Evolutionary conservation across 2,797 vertebrate species (phyloP).

Genomic region (Enteromius paludinosus): DNA sequence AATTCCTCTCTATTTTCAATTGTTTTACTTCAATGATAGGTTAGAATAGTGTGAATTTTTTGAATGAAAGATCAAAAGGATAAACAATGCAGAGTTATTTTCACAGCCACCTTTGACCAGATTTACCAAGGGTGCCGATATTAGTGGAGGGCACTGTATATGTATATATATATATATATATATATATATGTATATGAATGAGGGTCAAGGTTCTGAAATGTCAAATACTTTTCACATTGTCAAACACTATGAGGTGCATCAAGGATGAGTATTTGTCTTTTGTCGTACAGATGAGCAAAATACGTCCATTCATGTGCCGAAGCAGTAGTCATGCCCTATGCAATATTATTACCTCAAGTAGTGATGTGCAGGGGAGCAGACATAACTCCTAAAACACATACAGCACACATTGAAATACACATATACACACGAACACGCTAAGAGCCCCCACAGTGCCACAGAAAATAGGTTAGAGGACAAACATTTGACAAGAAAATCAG

Average conservation of each 20-base stretch:
- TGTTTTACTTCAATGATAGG: too few species aligned
- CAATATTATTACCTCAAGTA: conserved; percentile 77
- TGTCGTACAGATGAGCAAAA: conserved; percentile 32
- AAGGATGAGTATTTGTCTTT: conserved; percentile 44
- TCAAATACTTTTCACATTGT: conserved; percentile 28
- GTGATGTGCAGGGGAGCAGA: conserved; percentile 78
- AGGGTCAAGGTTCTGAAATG: conserved; percentile 36
- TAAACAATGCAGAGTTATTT: too few species aligned
- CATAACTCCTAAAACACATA: conserved; percentile 79
- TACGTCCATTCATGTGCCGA: conserved; percentile 22
- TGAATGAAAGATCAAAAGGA: too few species aligned
- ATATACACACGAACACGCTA: conserved; percentile 44
- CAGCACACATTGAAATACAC: conserved; percentile 73
- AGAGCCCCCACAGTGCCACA: conserved; percentile 43
- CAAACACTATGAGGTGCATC: conserved; percentile 60
- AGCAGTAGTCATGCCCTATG: conserved; percentile 55
- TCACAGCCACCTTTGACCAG: too few species aligned
- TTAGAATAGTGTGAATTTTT: too few species aligned
- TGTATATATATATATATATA: too few species aligned
- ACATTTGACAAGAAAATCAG: conserved; percentile 39
- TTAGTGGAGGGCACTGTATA: too few species aligned
- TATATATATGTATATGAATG: neutral
- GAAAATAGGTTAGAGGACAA: conserved; percentile 50
- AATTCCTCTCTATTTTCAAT: too few species aligned
- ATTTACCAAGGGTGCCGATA: too few species aligned